Conservation (phyloP, 1,140 invertebrate genomes). For the Drosophila neocordata region DNA sequence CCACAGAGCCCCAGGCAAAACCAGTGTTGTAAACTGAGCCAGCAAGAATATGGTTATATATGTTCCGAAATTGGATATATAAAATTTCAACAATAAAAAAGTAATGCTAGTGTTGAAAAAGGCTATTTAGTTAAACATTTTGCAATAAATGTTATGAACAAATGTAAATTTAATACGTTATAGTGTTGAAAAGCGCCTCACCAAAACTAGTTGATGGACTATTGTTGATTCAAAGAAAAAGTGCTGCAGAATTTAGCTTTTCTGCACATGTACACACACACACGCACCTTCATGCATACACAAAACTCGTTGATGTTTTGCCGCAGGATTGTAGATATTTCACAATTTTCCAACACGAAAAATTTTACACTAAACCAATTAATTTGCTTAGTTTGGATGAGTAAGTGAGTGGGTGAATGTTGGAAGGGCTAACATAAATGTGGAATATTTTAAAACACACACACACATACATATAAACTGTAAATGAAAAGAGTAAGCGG, state of each 20-base stretch:
- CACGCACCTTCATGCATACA: not conserved
- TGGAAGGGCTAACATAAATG: slow-evolving; percentile 6
- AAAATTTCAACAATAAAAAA: too few species aligned
- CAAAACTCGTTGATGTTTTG: not conserved
- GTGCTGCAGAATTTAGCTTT: too few species aligned
- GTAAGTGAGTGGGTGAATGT: not conserved
- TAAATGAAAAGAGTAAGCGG: not conserved
- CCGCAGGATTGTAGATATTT: slow-evolving; percentile 2
- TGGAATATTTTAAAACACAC: not conserved
- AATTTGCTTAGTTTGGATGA: slow-evolving; percentile 30
- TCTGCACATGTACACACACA: slow-evolving; percentile 1
- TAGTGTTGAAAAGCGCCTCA: too few species aligned
- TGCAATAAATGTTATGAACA: too few species aligned
- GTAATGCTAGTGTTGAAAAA: too few species aligned
- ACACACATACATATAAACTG: not conserved
- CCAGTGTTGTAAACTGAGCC: slow-evolving; percentile 5
- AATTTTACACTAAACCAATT: slow-evolving; percentile 48
- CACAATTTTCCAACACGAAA: slow-evolving; percentile 13
- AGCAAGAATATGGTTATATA: too few species aligned
- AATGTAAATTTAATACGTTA: too few species aligned
- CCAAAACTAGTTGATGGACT: too few species aligned
- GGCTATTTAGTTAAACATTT: too few species aligned
- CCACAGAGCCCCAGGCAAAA: not conserved
- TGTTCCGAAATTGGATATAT: too few species aligned
- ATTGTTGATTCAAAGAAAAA: too few species aligned